Evolutionary conservation across 1,140 invertebrate species (phyloP), one percentile per base, ranked within the genome.

Genomic region (Anadara kagoshimensis): DNA sequence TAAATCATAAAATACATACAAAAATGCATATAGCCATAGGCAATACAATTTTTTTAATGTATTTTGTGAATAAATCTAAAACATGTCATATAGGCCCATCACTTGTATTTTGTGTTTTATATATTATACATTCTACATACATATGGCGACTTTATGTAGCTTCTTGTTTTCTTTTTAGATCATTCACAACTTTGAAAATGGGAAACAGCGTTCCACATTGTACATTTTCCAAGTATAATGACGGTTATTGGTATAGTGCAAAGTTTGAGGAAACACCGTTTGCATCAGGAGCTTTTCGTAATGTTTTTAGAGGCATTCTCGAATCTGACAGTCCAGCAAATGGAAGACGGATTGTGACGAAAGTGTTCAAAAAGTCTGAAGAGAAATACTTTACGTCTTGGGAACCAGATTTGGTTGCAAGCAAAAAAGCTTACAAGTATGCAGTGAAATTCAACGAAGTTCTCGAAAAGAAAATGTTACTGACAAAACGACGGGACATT

Each of bases 321-420:
- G 29, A 36, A 36, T 36, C 29, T 16, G 18, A 16, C 11, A 45
- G 59, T 26, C 14, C 22, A 12, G 68, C 57, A 18, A 36, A 49
- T 26, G 68, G 68, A 7, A 57, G 57, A 36, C 12, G 68, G 51
- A 49, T 49, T 29, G 43, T n/a, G 2, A 26, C 41, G 18, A 14
- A 61, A 61, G 68, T 29, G 68, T 69, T 26, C 47, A 56, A 29
- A 69, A 69, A 29, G 57, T 69, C 12, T 61, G 59, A 24, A 69
- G 47, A 49, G 22, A 22, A 36, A 29, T 61, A 47, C 16, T 12
- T 51, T 47, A 24, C n/a, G 10, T n/a, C 41, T 7, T 49, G 41
- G 56, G 45, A 45, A 49, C 68, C 68, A 20, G 68, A 69, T 49
- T 22, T 69, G 29, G 43, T n/a, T 16, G 68, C 68, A n/a, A 69